Conservation (phyloP, 30 jellyfish, hydroid and myxozoan species). For the Calvadosia cruxmelitensis region DNA sequence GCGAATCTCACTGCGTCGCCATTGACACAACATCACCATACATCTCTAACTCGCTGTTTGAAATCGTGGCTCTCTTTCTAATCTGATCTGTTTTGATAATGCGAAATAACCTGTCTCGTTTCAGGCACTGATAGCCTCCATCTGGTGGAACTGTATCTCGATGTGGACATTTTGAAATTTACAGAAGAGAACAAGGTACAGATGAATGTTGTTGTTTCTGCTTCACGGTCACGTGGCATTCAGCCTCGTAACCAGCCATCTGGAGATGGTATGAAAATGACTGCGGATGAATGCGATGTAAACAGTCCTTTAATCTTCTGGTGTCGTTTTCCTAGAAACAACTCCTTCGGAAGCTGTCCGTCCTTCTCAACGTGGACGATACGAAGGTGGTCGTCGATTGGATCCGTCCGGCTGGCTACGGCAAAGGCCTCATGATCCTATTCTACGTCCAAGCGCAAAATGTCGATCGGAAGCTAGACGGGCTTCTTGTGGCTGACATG, state of each 20-base stretch:
- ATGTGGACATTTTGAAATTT: constrained; percentile 57
- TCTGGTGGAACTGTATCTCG: constrained; percentile 60
- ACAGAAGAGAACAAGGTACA: constrained; percentile 81
- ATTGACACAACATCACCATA: no score
- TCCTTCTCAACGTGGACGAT: constrained; percentile 63
- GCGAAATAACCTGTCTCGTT: no score
- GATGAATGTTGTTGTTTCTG: not conserved
- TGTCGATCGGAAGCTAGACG: constrained; percentile 40
- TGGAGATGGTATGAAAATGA: not conserved
- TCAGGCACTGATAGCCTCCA: constrained; percentile 48
- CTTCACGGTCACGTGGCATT: not conserved
- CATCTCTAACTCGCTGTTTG: no score
- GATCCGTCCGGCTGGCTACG: constrained; percentile 56
- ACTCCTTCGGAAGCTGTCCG: constrained; percentile 82
- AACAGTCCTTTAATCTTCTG: not conserved
- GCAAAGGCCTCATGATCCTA: constrained; percentile 51
- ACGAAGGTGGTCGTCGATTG: constrained; percentile 57
- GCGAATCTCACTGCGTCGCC: no score
- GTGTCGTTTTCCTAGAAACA: constrained; percentile 68
- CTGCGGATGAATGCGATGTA: not conserved
- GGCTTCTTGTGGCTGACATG: constrained; percentile 64
- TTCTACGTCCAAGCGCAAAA: constrained; percentile 70
- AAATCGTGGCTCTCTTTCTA: no score
- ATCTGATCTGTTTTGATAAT: no score
- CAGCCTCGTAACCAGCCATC: no score